phyloP scores from a whole-genome alignment of 2,888 invertebrate genomes.

The Trichogramma dendrolimi region DNA sequence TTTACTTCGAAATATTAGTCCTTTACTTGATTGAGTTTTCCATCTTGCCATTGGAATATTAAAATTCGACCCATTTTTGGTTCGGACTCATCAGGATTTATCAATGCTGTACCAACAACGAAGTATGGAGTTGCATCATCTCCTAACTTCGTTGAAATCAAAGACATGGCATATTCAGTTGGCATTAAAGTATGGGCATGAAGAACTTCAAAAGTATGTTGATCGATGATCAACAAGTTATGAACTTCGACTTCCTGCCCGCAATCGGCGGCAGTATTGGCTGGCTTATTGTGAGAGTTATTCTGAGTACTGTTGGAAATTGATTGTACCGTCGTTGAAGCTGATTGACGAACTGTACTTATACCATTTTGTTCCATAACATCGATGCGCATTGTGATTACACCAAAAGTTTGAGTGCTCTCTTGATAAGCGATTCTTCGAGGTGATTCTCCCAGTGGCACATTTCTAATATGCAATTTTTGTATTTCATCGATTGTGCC shows the following conservation, averaged over 20 bases:
- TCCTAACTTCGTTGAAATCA: slow-evolving; percentile 85
- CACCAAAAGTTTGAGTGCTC: slow-evolving; percentile 87
- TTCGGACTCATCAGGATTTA: slow-evolving; percentile 94
- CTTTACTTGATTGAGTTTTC: slow-evolving; percentile 66
- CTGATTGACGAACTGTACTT: slow-evolving; percentile 63
- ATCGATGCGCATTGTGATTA: slow-evolving; percentile 86
- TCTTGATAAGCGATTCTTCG: slow-evolving; percentile 93
- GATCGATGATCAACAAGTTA: slow-evolving; percentile 86
- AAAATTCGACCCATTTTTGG: slow-evolving; percentile 85
- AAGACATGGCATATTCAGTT: slow-evolving; percentile 84
- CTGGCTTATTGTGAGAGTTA: slow-evolving; percentile 49
- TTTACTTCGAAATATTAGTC: neutral
- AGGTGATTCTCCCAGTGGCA: slow-evolving; percentile 91
- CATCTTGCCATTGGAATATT: slow-evolving; percentile 85
- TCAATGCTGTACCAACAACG: slow-evolving; percentile 89
- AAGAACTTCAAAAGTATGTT: slow-evolving; percentile 94
- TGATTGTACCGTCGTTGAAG: slow-evolving; percentile 72
- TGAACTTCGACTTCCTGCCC: slow-evolving; percentile 88
- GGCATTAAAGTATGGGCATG: slow-evolving; percentile 91
- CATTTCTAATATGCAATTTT: slow-evolving; percentile 93
- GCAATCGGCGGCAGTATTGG: slow-evolving; percentile 54
- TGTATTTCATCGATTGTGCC: slow-evolving; percentile 99
- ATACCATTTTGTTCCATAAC: slow-evolving; percentile 72
- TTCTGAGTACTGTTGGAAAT: slow-evolving; percentile 57
- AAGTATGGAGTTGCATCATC: slow-evolving; percentile 90